A percentile compares a stretch with the other conserved stretches of the same genome.
Conservation (phyloP, 2,797 vertebrate species). For the Paedocypris micromegethes region DNA sequence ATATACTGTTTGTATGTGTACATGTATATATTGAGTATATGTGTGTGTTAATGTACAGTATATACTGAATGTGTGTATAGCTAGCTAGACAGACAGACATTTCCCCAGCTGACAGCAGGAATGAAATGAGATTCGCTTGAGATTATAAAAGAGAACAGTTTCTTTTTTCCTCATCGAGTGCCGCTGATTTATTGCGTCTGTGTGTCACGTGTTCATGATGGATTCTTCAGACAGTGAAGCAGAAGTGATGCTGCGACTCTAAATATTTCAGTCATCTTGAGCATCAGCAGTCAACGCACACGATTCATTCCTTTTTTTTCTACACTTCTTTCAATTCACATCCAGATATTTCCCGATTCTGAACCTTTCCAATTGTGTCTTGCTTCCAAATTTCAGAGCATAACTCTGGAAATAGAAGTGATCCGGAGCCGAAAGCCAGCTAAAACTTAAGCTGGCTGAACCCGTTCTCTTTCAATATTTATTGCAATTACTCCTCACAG, state of each 20-base stretch:
- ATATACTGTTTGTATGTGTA: too few species aligned
- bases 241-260: slow-evolving; percentile 12
- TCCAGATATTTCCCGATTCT: not conserved
- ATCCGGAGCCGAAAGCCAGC: not conserved
- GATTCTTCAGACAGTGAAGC: slow-evolving; percentile 5
- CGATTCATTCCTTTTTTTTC: not conserved
- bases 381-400: not conserved
- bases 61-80: too few species aligned
- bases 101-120: too few species aligned
- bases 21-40: too few species aligned
- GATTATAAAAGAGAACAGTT: too few species aligned
- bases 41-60: too few species aligned
- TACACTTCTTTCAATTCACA: not conserved
- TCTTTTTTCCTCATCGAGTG: too few species aligned
- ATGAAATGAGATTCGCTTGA: too few species aligned
- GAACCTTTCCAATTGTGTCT: not conserved
- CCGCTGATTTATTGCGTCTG: too few species aligned
- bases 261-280: slow-evolving; percentile 8
- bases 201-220: slow-evolving; percentile 19
- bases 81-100: too few species aligned
- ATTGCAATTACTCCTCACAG: slow-evolving; percentile 13
- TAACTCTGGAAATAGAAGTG: not conserved
- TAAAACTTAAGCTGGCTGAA: not conserved
- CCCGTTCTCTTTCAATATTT: slow-evolving; percentile 2
- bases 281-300: not conserved